phyloP scores from a whole-genome alignment of 2,888 invertebrate genomes.

The Callosobruchus maculatus region DNA sequence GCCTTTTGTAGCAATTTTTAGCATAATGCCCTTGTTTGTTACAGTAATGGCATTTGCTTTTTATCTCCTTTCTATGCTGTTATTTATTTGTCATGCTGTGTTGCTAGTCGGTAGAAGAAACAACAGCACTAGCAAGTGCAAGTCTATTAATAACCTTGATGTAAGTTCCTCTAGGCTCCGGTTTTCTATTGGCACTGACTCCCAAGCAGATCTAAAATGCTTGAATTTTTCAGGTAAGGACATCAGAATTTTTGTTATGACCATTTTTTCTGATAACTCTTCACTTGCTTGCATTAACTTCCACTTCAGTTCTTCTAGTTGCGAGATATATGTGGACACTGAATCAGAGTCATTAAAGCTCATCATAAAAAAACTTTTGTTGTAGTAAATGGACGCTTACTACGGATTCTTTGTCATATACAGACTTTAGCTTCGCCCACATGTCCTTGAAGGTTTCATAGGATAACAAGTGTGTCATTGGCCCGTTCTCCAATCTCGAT shows the following conservation, averaged over 20 bases:
- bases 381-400: constrained; percentile 17
- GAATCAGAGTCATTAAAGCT: constrained; percentile 3
- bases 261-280: neutral
- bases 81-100: constrained; percentile 2
- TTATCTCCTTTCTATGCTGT: constrained; percentile 7
- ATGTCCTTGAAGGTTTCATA: constrained; percentile 18
- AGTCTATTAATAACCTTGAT: constrained; percentile 17
- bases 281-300: constrained; percentile 14
- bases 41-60: constrained; percentile 5
- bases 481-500: constrained; percentile 16
- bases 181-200: constrained; percentile 22
- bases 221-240: constrained; percentile 19
- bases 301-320: constrained; percentile 20
- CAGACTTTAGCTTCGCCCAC: constrained; percentile 23
- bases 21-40: constrained; percentile 4
- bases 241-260: constrained; percentile 16
- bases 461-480: constrained; percentile 21
- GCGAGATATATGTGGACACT: constrained; percentile 11
- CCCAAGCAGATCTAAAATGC: constrained; percentile 22
- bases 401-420: constrained; percentile 18
- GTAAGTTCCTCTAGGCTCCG: constrained; percentile 25
- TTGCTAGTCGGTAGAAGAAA: too few species aligned
- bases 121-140: constrained; percentile 9
- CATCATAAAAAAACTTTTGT: constrained; percentile 14
- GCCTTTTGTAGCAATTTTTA: too few species aligned